A percentile compares a stretch with the other conserved stretches of the same genome.
Evolutionary conservation across 2,888 invertebrate genomes (phyloP).

Genomic region (Dryobota labecula): DNA sequence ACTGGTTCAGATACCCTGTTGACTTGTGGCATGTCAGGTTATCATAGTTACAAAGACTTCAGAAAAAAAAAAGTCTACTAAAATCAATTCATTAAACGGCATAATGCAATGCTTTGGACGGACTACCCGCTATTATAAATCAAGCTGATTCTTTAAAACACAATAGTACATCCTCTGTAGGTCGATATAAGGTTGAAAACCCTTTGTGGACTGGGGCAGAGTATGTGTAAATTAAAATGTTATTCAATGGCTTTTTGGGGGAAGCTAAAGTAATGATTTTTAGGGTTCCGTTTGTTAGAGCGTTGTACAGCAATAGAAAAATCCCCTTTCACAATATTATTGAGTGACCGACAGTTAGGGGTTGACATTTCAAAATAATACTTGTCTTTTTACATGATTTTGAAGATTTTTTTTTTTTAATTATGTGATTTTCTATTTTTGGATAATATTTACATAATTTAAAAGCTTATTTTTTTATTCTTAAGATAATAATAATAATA

Average conservation of each 20-base stretch:
- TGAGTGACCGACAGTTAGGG: too few species aligned
- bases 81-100: slow-evolving; percentile 27
- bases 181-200: not conserved
- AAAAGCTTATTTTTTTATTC: too few species aligned
- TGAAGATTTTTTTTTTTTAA: too few species aligned
- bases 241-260: slow-evolving; percentile 41
- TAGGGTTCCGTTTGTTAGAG: slow-evolving; percentile 12
- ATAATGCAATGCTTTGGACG: not conserved
- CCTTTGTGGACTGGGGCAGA: not conserved
- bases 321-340: too few species aligned
- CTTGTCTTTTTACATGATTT: too few species aligned
- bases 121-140: not conserved
- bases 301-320: not conserved
- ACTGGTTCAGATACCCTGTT: not conserved
- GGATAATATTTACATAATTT: too few species aligned
- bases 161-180: not conserved
- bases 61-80: not conserved
- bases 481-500: too few species aligned
- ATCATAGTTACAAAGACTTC: not conserved
- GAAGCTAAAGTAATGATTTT: slow-evolving; percentile 43
- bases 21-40: not conserved
- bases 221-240: slow-evolving; percentile 47
- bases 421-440: too few species aligned
- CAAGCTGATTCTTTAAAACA: not conserved
- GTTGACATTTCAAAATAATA: too few species aligned